Base-by-base conservation (phyloP, 2,797 vertebrate genomes). In the Peromyscus nudipes region DNA sequence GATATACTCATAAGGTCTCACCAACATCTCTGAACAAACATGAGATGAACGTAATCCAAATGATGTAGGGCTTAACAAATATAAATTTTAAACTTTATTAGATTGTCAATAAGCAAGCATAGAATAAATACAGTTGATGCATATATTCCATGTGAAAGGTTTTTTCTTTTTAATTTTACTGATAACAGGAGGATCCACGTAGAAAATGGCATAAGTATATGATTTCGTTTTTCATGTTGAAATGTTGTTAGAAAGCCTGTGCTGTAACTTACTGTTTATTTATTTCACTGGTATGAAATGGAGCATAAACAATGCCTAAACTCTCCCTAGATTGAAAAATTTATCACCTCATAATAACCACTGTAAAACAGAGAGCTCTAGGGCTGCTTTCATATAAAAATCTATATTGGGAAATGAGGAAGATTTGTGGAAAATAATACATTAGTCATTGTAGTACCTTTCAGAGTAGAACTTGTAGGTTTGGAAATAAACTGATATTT, bases 401-500 rank as follows among this genome's bases (percentile, higher is more conserved):
- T 64, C 25, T 92, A 62, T 64, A 62, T 0, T 90, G 76, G 55
- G 31, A 97, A 97, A 92, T 67, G 90, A 94, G 71, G 83, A 92
- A 88, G 93, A 97, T 97, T 96, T 69, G 0, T 92, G 92, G 80
- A 89, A 96, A 98, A 97, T 83, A 85, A 95, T 65, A 80, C 29
- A 11, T 34, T 96, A 84, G 85, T 62, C 57, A 25, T 95, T 91
- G 17, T 60, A 90, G 62, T 90, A 60, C 55, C 79, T 92, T 97
- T 97, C 77, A 89, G 77, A 89, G 37, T 65, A 95, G 71, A 57
- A 76, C 60, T 95, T 96, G 88, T 21, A 76, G 71, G 73, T 96
- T 64, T 80, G 27, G 23, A 91, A 89, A 85, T 57, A 79, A 95
- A 90, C 23, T 67, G 43, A 77, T n/a, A 52, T 76, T 96, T 96